A percentile compares a stretch with the other conserved stretches of the same genome.
These are phyloP conservation scores for Orthosia gothica DNA, from an alignment of 2,888 invertebrate species.

Conservation along the genomic window DNA sequence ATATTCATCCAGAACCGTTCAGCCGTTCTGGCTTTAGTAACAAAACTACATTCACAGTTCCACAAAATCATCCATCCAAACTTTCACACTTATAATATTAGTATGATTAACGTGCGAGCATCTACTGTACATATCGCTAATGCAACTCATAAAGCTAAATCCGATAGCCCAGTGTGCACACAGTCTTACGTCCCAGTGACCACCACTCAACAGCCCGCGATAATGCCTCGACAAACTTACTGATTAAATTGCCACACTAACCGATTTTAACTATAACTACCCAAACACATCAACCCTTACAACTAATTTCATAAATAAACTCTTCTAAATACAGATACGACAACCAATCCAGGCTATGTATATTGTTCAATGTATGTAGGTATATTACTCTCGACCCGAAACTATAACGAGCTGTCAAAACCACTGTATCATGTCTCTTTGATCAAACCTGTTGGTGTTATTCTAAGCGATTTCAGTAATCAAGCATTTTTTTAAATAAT, in stretches of 20 bases:
- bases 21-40: no score
- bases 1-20: no score
- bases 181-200: conserved; percentile 57
- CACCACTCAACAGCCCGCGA: conserved; percentile 68
- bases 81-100: no score
- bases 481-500: conserved; percentile 15
- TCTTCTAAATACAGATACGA: conserved; percentile 26
- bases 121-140: background rate
- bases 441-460: conserved; percentile 53
- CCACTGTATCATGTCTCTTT: conserved; percentile 54
- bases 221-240: conserved; percentile 76
- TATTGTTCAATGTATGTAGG: background rate
- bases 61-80: no score
- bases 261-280: conserved; percentile 73
- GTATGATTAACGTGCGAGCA: no score
- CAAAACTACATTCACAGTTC: no score
- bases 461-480: conserved; percentile 11
- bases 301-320: conserved; percentile 74
- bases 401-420: conserved; percentile 53
- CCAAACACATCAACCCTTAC: conserved; percentile 66
- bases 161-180: conserved; percentile 39
- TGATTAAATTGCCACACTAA: conserved; percentile 79
- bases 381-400: conserved; percentile 9
- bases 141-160: background rate
- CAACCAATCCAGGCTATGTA: conserved; percentile 3